Evolutionary conservation across 2,797 vertebrate genomes (phyloP), one percentile per base, ranked within the genome.

Genomic region (Geotria australis): DNA sequence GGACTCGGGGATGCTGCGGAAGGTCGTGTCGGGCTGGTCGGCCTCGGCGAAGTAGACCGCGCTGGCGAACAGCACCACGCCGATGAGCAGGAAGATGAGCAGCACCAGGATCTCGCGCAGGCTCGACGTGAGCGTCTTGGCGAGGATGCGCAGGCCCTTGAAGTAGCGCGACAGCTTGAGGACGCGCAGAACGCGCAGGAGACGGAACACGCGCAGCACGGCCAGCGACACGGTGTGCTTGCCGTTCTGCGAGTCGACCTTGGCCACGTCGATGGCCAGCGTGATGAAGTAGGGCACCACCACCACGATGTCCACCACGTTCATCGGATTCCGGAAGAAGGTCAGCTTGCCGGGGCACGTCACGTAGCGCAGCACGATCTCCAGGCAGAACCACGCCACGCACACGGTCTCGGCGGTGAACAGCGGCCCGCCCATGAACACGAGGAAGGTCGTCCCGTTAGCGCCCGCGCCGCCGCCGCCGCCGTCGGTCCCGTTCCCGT

Each of bases 301-400:
- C 61, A 89, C 95, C 48, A 96, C 76, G 2, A 99, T 79, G 65
- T 99, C 91, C 1, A 99, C 96, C 58, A 80, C 74, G 60, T 99
- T 99, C 88, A 99, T 95, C 68, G 95, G 82, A 71, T 89, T 89
- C 60, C 74, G 77, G 72, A 95, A 99, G 73, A 96, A 99, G 56
- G 79, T 77, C 0, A 79, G 73, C 67, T 94, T 94, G 73, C 88
- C 96, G 59, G 91, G 91, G 60, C 89, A 96, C 58, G 88, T 86
- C 2, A 79, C 63, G 38, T 95, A 94, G 8, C 91, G 79, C 13
- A 95, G 79, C 0, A 74, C 65, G 1, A 78, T 68, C 63, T 99
- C 91, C 1, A 96, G 93, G 68, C 82, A 85, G 73, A 99, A 99
- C 91, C 91, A 99, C 62, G 85, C 60, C 3, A 99, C 86, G 69